Base-by-base conservation (phyloP, 2,888 invertebrate genomes). In the Nomada ruficornis region DNA sequence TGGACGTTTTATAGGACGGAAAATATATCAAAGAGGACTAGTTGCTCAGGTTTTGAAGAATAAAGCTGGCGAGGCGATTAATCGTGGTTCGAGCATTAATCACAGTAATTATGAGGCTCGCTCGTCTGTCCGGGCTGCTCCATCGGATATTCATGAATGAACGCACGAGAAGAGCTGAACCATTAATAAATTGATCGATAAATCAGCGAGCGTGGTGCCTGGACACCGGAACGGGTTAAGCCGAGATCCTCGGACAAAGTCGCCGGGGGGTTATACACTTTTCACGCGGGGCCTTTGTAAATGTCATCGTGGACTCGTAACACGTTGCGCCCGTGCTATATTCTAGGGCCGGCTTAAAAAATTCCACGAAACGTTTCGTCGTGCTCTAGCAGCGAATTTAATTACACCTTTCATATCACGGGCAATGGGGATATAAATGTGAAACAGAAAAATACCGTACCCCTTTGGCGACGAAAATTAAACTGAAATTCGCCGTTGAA, bases 171-270 rank as follows among this genome's bases (percentile, higher is more conserved):
- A 75, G 84, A 74, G 76, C 68, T 76, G 80, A 80, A 59, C 76
- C 82, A 85, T 84, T 87, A 87, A 87, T 87, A 87, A 86, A 81
- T 85, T 82, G 86, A 86, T 87, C 85, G 87, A 87, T 87, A 80
- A 84, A 86, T 87, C 86, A 74, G 74, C 69, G 71, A 78, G 73
- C 69, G 64, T 73, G 64, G 70, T 79, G 78, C 72, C 65, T 57
- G 72, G 82, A 82, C 75, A 68, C 60, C 76, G 65, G 81, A 67
- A 73, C 75, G 54, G 29, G 26, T 69, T 76, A 64, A 73, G 44
- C 23, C 69, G 42, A 50, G 68, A 64, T 57, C 69, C 57, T 23
- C n/a, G 26, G 10, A 57, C 62, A 44, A 63, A 68, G 42, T 23
- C 20, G 36, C 10, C 3, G 13, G 57, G 26, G 13, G 26, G 20